Evolutionary conservation across 2,888 invertebrate genomes (phyloP).

Genomic region (Altica lythri): DNA sequence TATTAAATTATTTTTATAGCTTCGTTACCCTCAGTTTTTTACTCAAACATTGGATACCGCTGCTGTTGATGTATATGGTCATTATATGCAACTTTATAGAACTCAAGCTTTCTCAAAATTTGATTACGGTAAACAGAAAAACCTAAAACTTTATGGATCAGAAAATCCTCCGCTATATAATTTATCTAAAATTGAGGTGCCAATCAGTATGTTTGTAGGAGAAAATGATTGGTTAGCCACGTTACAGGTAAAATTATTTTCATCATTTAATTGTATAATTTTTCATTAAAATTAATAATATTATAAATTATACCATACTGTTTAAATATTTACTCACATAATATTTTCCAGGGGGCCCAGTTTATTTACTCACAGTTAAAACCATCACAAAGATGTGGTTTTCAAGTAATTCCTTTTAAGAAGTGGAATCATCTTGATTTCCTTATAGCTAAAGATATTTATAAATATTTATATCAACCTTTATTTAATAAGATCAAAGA

Average conservation of each 20-base stretch:
- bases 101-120: conserved; percentile 21
- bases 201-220: conserved; percentile 20
- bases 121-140: conserved; percentile 19
- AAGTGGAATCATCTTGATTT: conserved; percentile 62
- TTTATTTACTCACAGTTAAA: conserved; percentile 49
- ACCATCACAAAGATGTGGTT: conserved; percentile 43
- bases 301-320: no score
- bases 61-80: conserved; percentile 27
- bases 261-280: no score
- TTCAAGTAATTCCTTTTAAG: conserved; percentile 49
- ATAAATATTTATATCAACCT: conserved; percentile 20
- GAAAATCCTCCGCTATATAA: conserved; percentile 21
- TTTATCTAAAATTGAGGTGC: conserved; percentile 23
- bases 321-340: no score
- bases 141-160: conserved; percentile 23
- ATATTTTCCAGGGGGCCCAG: conserved; percentile 54
- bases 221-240: conserved; percentile 29
- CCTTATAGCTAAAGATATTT: conserved; percentile 53
- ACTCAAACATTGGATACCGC: conserved; percentile 26
- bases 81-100: conserved; percentile 25
- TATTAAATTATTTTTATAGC: conserved; percentile 15
- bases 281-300: no score
- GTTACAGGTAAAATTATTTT: conserved; percentile 23
- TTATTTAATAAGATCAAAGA: conserved; percentile 21
- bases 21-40: conserved; percentile 22